phyloP scores from a whole-genome alignment of 2,888 invertebrate genomes.

The Apamea epomidion region DNA sequence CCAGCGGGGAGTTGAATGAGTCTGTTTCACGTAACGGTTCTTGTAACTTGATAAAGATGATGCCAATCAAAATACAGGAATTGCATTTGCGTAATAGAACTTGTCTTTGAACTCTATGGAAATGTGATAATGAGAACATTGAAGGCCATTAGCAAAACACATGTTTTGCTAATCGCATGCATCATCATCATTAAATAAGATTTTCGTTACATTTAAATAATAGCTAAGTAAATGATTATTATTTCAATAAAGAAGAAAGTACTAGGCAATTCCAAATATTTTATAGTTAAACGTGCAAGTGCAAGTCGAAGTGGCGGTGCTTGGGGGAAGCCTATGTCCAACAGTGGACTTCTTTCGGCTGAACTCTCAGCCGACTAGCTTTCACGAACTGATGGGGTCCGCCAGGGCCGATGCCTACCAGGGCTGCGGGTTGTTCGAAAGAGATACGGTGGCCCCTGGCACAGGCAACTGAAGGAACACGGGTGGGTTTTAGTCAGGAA shows the following conservation, averaged over 20 bases:
- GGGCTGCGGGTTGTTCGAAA: too few species aligned
- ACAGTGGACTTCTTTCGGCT: too few species aligned
- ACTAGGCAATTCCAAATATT: too few species aligned
- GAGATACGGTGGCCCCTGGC: too few species aligned
- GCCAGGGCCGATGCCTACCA: too few species aligned
- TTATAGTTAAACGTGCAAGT: too few species aligned
- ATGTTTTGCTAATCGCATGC: background rate
- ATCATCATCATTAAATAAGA: background rate
- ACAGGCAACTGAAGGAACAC: too few species aligned
- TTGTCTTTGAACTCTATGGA: background rate
- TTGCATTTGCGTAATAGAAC: background rate
- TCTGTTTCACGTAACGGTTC: constrained; percentile 44
- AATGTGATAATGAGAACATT: background rate
- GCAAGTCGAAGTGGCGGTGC: too few species aligned
- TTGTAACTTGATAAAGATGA: background rate
- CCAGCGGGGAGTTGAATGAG: constrained; percentile 56
- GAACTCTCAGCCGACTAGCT: too few species aligned
- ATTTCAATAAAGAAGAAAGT: background rate
- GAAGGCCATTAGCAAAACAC: background rate
- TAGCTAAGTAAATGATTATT: background rate
- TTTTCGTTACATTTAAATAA: background rate
- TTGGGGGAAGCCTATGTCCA: too few species aligned
- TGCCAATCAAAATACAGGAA: background rate
- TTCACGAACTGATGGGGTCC: too few species aligned
- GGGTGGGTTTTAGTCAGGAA: too few species aligned